A percentile compares a stretch with the other conserved stretches of the same genome.
phyloP scores from a whole-genome alignment of 1,140 invertebrate species.

The Phocides pigmalion region DNA sequence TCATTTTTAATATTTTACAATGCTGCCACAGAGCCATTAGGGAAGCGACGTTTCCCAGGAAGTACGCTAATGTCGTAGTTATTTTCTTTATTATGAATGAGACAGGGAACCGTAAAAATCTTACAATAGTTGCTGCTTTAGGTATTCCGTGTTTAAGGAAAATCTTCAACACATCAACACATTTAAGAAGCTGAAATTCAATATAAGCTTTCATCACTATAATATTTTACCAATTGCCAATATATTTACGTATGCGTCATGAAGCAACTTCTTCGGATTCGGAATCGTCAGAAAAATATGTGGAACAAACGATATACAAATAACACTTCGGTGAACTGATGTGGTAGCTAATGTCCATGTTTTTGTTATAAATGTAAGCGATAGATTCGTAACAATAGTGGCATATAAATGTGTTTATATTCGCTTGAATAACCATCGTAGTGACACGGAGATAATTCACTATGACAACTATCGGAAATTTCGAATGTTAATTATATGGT shows the following conservation, averaged over 20 bases:
- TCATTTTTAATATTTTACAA: slow-evolving; percentile 34
- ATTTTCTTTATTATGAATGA: slow-evolving; percentile 6
- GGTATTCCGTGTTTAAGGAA: too few relatives aligned
- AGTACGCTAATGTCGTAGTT: slow-evolving; percentile 3
- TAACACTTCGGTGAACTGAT: neutral
- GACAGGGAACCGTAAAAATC: neutral
- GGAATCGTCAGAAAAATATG: neutral
- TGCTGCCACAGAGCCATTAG: slow-evolving; percentile 12
- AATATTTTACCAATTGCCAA: neutral
- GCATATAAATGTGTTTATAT: neutral
- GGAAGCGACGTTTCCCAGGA: slow-evolving; percentile 9
- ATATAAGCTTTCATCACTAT: neutral
- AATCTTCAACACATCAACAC: too few relatives aligned
- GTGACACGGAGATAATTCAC: neutral
- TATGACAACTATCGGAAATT: neutral
- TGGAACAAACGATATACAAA: neutral
- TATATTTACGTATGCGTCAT: neutral
- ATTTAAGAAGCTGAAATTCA: too few relatives aligned
- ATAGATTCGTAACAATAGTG: neutral
- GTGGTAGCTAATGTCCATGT: slow-evolving; percentile 4
- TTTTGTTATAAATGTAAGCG: neutral
- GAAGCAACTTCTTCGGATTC: neutral
- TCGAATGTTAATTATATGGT: slow-evolving; percentile 1
- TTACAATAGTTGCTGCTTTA: neutral
- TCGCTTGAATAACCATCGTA: neutral